These are phyloP conservation scores for Cordilura impudica DNA, from an alignment of 2,888 invertebrate species.

Conservation along the genomic window DNA sequence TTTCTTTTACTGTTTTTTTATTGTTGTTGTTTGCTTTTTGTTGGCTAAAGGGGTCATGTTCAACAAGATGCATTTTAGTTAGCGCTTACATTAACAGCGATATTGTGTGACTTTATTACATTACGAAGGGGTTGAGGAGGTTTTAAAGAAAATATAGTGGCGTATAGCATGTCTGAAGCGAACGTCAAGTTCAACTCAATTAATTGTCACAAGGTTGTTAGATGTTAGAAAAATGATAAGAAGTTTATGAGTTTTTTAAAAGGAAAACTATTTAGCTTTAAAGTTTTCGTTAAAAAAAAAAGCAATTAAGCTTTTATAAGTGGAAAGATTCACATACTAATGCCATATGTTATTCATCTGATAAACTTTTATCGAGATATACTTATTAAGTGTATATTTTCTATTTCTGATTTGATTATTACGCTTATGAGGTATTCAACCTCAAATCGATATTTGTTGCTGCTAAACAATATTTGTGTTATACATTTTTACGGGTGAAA, in stretches of 20 bases:
- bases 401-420: too few species aligned
- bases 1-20: not conserved
- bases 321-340: too few species aligned
- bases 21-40: not conserved
- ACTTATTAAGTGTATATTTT: too few species aligned
- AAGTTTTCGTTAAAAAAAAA: not conserved
- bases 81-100: not conserved
- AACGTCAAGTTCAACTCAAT: slow-evolving; percentile 56
- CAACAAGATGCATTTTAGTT: slow-evolving; percentile 42
- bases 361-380: too few species aligned
- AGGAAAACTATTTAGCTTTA: not conserved
- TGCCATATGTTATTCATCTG: too few species aligned
- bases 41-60: slow-evolving; percentile 35
- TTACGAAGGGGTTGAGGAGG: not conserved
- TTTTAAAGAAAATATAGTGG: slow-evolving; percentile 1
- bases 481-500: not conserved
- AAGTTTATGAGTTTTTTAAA: not conserved
- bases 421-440: not conserved
- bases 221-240: not conserved
- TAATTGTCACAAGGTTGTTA: slow-evolving; percentile 49
- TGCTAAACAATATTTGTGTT: not conserved
- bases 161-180: slow-evolving; percentile 18
- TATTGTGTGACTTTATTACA: slow-evolving; percentile 48
- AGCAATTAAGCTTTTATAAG: too few species aligned
- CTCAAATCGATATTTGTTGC: too few species aligned